Percentiles rank a stretch among this genome's conserved stretches.
phyloP scores from a whole-genome alignment of 2,113 vertebrate species.

The Patagioenas fasciata region DNA sequence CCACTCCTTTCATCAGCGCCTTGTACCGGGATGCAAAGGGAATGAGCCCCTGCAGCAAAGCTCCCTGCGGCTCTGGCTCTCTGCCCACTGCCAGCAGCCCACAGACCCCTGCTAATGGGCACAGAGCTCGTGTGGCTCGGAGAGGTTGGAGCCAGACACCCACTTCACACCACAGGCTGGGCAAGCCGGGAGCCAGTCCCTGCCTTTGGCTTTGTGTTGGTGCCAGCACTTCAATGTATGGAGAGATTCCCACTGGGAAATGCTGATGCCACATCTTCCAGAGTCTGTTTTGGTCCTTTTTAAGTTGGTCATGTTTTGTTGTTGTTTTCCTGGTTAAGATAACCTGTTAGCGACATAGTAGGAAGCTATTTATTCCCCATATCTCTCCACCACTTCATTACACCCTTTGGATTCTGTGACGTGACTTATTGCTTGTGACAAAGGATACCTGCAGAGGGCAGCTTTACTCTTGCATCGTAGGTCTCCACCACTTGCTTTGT shows the following conservation, averaged over 20 bases:
- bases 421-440: not conserved
- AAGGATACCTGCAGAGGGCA: slow-evolving; percentile 68
- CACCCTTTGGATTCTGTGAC: not conserved
- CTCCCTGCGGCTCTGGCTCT: not conserved
- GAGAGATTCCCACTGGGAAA: not conserved
- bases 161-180: not conserved
- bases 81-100: not conserved
- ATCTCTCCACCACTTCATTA: accelerated
- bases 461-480: slow-evolving; percentile 1
- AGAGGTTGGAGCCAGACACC: not conserved
- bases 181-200: not conserved
- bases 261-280: not conserved
- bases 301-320: too few relatives aligned
- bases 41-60: not conserved
- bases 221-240: not conserved
- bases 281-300: not conserved
- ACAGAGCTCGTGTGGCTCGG: not conserved
- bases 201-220: not conserved
- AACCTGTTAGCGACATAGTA: too few relatives aligned
- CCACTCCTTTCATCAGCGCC: not conserved
- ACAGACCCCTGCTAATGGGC: not conserved
- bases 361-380: not conserved
- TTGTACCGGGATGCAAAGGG: accelerated
- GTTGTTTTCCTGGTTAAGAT: accelerated
- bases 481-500: not conserved